These are phyloP conservation scores for Ischnus inquisitorius DNA, from an alignment of 2,888 invertebrate genomes.

Conservation along the genomic window DNA sequence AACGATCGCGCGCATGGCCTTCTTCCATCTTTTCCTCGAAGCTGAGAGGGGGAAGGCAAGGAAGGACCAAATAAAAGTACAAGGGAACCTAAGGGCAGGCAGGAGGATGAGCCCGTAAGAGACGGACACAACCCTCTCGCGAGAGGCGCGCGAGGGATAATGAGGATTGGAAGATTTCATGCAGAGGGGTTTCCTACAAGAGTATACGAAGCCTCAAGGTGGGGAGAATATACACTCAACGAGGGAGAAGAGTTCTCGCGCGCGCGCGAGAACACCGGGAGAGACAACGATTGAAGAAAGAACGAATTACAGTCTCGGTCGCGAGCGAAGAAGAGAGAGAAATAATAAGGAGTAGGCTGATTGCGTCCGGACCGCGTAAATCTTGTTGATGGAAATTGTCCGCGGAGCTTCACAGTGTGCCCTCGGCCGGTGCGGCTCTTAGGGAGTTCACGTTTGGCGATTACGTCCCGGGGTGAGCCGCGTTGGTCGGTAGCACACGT, in stretches of 20 bases:
- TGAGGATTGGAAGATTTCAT: constrained; percentile 66
- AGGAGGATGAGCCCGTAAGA: constrained; percentile 51
- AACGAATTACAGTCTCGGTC: neutral
- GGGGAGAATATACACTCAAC: constrained; percentile 48
- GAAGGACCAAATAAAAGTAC: constrained; percentile 16
- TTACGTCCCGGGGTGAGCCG: constrained; percentile 81
- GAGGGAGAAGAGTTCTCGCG: neutral
- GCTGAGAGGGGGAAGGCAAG: constrained; percentile 4
- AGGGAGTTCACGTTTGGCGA: constrained; percentile 76
- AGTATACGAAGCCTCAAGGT: constrained; percentile 2
- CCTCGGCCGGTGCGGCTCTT: neutral
- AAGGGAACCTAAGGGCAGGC: constrained; percentile 30
- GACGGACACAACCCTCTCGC: constrained; percentile 21
- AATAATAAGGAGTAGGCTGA: constrained; percentile 74
- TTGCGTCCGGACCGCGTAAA: constrained; percentile 82
- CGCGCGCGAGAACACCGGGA: constrained; percentile 35
- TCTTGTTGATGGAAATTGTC: constrained; percentile 83
- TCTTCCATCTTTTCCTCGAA: constrained; percentile 32
- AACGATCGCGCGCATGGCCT: neutral
- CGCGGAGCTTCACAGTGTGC: constrained; percentile 78
- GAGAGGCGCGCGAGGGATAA: constrained; percentile 53
- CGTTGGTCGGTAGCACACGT: constrained; percentile 80
- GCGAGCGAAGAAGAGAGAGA: constrained; percentile 36
- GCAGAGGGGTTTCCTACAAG: constrained; percentile 51
- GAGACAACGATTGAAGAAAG: constrained; percentile 40